phyloP scores from a whole-genome alignment of 2,113 vertebrate genomes.

The Lamprologus tigripictilis region DNA sequence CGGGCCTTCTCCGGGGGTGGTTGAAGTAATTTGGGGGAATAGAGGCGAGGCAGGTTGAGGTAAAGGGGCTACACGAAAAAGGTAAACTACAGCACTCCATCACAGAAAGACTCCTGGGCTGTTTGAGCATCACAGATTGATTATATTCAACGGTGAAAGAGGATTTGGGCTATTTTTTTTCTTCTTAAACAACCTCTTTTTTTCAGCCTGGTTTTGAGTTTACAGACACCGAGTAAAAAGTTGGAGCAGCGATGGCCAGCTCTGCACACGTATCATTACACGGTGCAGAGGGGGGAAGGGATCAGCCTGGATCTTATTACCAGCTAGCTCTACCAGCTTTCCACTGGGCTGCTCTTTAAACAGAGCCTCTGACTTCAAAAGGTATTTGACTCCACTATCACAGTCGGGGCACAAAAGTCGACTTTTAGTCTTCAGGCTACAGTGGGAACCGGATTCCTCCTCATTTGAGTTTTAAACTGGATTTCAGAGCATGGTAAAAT shows the following conservation, averaged over 20 bases:
- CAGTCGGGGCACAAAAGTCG: neutral
- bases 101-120: neutral
- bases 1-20: neutral
- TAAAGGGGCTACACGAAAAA: neutral
- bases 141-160: neutral
- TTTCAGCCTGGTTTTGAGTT: neutral
- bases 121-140: constrained; percentile 6
- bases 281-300: neutral
- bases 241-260: neutral
- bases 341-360: constrained; percentile 38
- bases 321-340: constrained; percentile 40
- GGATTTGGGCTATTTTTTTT: neutral
- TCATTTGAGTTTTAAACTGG: neutral
- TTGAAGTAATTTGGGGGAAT: constrained; percentile 4
- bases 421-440: neutral
- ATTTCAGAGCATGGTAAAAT: neutral
- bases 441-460: neutral
- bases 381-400: constrained; percentile 14
- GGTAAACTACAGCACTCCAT: neutral
- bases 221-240: neutral
- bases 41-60: neutral
- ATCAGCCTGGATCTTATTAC: constrained; percentile 51
- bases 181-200: neutral
- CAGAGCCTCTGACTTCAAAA: constrained; percentile 24
- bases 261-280: constrained; percentile 44